Evolutionary conservation across 2,888 invertebrate species (phyloP), one percentile per base, ranked within the genome.

Genomic region (Gari tellinella): DNA sequence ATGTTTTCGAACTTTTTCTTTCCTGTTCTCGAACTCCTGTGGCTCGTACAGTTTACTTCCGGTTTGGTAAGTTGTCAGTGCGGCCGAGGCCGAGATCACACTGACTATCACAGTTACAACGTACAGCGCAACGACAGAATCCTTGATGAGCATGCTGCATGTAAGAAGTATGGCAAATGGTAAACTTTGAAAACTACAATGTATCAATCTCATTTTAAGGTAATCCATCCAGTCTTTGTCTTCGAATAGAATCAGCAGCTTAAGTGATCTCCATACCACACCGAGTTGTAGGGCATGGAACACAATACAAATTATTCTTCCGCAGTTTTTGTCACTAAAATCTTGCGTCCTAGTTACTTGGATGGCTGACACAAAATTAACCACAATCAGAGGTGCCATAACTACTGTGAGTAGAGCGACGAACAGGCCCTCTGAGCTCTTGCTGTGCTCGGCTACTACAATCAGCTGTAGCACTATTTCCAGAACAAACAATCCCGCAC

Each of bases 261-360:
- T 84, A 15, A 83, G 65, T 19, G 80, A 72, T 23, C 87, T 62
- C 88, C 88, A 88, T 0, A 84, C 43, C 21, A 86, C 49, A 17
- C 87, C 87, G 7, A 86, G 64, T 67, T 86, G 86, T 17, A 80
- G 64, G 2, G 80, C 62, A 61, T 88, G 88, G 10, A 86, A 72
- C 0, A 65, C 62, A 12, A 81, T 74, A 65, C 86, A 88, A 7
- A 85, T 45, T 1, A 64, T 37, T 37, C 70, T 76, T 8, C 79
- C 83, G 15, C 56, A 61, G n/a, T 64, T 61, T 45, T 61, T 72
- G 62, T 72, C 65, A 5, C 72, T 66, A 55, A 82, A 82, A 45
- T 82, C 84, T 60, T 81, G 76, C 0, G 78, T 80, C 26, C 69
- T 65, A 8, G 79, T 74, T 12, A 85, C 84, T 55, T 82, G 73